These are phyloP conservation scores for Thalassaphorura encarpata DNA, from an alignment of 1,140 invertebrate genomes.

Conservation along the genomic window DNA sequence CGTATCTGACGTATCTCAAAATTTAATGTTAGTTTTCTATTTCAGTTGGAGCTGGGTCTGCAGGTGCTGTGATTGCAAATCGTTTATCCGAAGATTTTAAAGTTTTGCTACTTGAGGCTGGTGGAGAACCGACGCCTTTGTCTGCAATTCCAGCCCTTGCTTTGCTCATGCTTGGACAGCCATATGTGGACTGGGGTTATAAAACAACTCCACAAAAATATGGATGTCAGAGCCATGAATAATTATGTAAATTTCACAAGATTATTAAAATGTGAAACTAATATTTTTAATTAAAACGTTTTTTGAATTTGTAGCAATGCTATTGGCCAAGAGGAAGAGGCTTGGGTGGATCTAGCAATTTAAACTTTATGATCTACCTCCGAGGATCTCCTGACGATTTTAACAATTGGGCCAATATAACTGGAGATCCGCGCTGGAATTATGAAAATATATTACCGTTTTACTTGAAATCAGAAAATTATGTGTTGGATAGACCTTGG, in stretches of 20 bases:
- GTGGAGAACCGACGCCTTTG: conserved; percentile 33
- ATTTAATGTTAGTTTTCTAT: background rate
- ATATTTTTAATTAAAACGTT: background rate
- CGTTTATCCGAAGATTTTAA: conserved; percentile 45
- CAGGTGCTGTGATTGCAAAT: conserved; percentile 44
- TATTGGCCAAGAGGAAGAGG: conserved; percentile 63
- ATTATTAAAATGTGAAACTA: background rate
- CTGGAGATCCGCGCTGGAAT: conserved; percentile 6
- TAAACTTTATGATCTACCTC: conserved; percentile 7
- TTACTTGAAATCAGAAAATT: conserved; percentile 10
- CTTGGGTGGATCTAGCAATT: conserved; percentile 59
- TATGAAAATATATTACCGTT: conserved; percentile 10
- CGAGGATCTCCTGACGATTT: conserved; percentile 4
- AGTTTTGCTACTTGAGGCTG: conserved; percentile 45
- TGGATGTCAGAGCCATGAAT: conserved; percentile 17
- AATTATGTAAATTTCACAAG: conserved; percentile 1
- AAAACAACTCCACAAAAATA: conserved; percentile 31
- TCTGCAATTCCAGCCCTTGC: conserved; percentile 20
- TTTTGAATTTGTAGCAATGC: conserved; percentile 39
- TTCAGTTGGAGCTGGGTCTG: conserved; percentile 43
- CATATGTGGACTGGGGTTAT: conserved; percentile 20
- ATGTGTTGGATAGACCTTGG: background rate
- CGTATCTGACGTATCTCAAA: too few relatives aligned
- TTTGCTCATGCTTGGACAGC: conserved; percentile 17
- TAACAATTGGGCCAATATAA: conserved; percentile 10